Base-by-base conservation (phyloP, 1,140 invertebrate species). In the Polypedilum pembai region DNA sequence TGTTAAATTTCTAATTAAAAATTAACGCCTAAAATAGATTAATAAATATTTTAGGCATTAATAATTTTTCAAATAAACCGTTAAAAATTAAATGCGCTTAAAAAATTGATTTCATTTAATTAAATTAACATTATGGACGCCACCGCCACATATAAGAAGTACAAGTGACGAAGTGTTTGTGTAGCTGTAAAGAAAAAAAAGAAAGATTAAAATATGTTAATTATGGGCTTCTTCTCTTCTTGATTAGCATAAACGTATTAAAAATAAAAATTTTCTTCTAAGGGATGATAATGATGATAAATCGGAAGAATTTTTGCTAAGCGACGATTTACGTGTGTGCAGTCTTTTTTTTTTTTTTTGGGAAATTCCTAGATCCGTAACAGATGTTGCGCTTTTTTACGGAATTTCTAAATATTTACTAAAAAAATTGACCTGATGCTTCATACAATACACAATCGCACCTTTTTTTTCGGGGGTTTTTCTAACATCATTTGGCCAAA, bases 151-250 rank as follows among this genome's bases (percentile, higher is more conserved):
- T 66, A 18, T 8, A 17, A 17, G 3, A 66, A 12, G 41, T 45
- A 45, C 41, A 45, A 12, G 12, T 56, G 45, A 56, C 8, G 45
- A 69, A 69, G 24, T 33, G 24, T 33, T n/a, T n/a, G n/a, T n/a
- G n/a, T n/a, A n/a, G n/a, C n/a, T n/a, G n/a, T n/a, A n/a, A 33
- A 33, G 5, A 33, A 69, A 18, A 20, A 18, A n/a, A 20, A 18
- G 20, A 69, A 69, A 69, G 65, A 69, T 69, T 20, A 69, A 69
- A 69, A 20, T 69, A 69, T 69, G 65, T 18, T 69, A 69, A 69
- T 69, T 69, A 69, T 69, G 65, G 65, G 65, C 20, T 18, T 56
- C 45, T 56, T n/a, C 15, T 10, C 15, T n/a, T 56, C 45, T 56
- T 56, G 12, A 69, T 69, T 69, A 69, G 20, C 65, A 69, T 69